phyloP scores from a whole-genome alignment of 1,140 invertebrate genomes.

The Drosophila obscura region DNA sequence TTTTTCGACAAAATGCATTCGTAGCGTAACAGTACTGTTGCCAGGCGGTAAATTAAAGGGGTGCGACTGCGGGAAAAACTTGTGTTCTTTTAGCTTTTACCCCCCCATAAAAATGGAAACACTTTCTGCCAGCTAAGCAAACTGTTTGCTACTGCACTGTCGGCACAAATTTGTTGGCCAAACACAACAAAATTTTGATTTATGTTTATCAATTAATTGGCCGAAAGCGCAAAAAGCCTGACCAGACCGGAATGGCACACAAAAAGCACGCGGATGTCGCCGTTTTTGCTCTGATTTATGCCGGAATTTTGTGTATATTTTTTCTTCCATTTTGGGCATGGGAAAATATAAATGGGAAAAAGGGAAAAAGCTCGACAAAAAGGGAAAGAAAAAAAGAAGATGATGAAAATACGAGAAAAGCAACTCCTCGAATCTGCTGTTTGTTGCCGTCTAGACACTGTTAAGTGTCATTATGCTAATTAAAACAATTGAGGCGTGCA shows the following conservation, averaged over 20 bases:
- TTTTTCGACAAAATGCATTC: conserved; percentile 4
- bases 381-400: not conserved
- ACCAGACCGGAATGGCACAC: conserved; percentile 36
- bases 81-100: not conserved
- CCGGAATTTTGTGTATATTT: conserved; percentile 1
- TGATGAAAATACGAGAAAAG: conserved; percentile 7
- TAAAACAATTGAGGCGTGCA: conserved; percentile 41
- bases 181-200: conserved; percentile 50
- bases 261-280: conserved; percentile 12
- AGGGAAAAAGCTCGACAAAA: not conserved
- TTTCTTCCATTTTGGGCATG: not conserved
- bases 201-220: conserved; percentile 65
- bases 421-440: conserved; percentile 25
- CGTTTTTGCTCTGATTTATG: conserved; percentile 36
- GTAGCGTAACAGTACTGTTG: conserved; percentile 16
- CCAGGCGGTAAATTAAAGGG: conserved; percentile 8
- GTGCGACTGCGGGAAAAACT: not conserved
- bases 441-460: conserved; percentile 61
- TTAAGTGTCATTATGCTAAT: conserved; percentile 72
- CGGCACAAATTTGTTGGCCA: conserved; percentile 37
- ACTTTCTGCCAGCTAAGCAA: conserved; percentile 22
- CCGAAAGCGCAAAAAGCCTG: conserved; percentile 42
- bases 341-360: conserved; percentile 8
- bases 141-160: conserved; percentile 29
- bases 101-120: not conserved